phyloP scores from a whole-genome alignment of 2,797 vertebrate species.

The Melanotaenia maccullochi region DNA sequence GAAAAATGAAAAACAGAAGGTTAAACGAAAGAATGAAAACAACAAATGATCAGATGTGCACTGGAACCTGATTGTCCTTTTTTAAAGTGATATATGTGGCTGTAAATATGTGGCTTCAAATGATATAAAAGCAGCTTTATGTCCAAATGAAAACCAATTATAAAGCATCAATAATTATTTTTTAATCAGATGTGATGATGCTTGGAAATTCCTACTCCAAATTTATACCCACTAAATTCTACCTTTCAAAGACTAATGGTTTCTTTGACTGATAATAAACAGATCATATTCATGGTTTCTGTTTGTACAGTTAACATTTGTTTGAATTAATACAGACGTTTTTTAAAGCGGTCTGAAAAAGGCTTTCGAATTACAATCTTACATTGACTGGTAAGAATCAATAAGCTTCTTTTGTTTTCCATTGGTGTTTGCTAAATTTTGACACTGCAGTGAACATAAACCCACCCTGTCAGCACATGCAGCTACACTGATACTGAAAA shows the following conservation, averaged over 20 bases:
- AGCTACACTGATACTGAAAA: neutral
- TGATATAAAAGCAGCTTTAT: too few species aligned
- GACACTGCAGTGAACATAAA: neutral
- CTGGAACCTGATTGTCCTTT: too few species aligned
- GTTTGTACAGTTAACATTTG: neutral
- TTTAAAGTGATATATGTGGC: too few species aligned
- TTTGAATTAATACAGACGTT: neutral
- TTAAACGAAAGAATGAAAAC: too few species aligned
- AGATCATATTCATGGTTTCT: neutral
- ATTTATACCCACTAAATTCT: neutral
- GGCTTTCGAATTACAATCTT: neutral
- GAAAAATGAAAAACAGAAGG: too few species aligned
- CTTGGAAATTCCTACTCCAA: neutral
- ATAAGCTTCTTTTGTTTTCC: neutral
- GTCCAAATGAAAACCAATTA: too few species aligned
- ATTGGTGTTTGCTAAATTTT: slow-evolving; percentile 11
- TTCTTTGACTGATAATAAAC: neutral
- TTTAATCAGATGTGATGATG: neutral
- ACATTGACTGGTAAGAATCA: neutral
- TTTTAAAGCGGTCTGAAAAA: neutral
- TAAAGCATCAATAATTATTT: neutral
- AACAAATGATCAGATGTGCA: too few species aligned
- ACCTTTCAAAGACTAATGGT: neutral
- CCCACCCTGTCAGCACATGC: neutral
- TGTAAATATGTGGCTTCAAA: too few species aligned